Conservation (phyloP, 2,113 vertebrate genomes). For the Argyrosomus japonicus region DNA sequence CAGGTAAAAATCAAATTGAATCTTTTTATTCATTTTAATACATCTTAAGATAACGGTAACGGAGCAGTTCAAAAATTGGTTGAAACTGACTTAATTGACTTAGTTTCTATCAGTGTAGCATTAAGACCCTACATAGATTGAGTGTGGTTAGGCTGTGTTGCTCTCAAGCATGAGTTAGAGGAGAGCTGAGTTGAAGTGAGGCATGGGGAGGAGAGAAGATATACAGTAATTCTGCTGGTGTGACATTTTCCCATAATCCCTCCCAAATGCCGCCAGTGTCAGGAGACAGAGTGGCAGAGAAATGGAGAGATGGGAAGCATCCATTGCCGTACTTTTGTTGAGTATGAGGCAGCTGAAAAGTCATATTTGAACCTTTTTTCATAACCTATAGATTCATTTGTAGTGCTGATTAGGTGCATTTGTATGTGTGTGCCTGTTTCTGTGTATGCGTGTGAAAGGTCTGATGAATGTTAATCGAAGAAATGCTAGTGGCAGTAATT, state of each 20-base stretch:
- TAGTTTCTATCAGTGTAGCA: constrained; percentile 17
- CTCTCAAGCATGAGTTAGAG: constrained; percentile 35
- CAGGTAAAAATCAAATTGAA: neutral
- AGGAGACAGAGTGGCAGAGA: constrained; percentile 46
- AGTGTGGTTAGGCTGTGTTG: constrained; percentile 10
- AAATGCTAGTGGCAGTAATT: constrained; percentile 62
- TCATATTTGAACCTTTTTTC: constrained; percentile 45
- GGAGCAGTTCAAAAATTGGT: too few relatives aligned
- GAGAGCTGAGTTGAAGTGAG: constrained; percentile 53
- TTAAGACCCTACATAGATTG: constrained; percentile 5
- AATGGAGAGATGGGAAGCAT: constrained; percentile 22
- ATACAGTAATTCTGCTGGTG: constrained; percentile 78
- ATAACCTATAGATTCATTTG: constrained; percentile 15
- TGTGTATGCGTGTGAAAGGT: constrained; percentile 27
- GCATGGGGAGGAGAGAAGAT: constrained; percentile 50
- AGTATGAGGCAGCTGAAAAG: constrained; percentile 39
- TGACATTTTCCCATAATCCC: constrained; percentile 81
- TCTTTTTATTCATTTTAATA: neutral
- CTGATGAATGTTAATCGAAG: constrained; percentile 69
- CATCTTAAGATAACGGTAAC: neutral
- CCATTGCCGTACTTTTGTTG: constrained; percentile 18
- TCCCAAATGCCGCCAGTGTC: constrained; percentile 64
- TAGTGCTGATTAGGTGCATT: constrained; percentile 8
- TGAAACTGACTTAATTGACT: too few relatives aligned
- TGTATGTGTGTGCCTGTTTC: neutral